phyloP scores from a whole-genome alignment of 35 echinoderm and acorn worm species.

The Ophiothrix spiculata region DNA sequence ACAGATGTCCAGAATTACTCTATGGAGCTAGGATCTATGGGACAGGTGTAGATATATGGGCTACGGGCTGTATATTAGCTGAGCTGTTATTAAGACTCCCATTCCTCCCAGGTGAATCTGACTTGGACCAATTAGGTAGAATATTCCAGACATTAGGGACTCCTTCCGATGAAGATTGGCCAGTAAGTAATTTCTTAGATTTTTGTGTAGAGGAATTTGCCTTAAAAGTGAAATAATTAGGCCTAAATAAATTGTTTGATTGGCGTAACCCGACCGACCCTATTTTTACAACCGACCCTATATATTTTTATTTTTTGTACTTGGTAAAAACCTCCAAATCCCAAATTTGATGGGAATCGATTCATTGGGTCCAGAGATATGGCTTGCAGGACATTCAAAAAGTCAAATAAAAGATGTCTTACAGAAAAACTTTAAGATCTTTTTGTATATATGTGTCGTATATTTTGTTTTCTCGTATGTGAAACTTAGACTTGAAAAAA shows the following conservation, averaged over 20 bases:
- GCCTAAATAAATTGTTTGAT: background rate
- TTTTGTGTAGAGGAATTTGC: background rate
- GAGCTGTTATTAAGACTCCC: conserved; percentile 86
- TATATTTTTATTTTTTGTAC: too few relatives aligned
- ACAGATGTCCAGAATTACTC: conserved; percentile 90
- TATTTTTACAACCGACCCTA: too few relatives aligned
- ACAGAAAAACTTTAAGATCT: too few relatives aligned
- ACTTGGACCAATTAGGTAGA: conserved; percentile 85
- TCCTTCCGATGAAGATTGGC: conserved; percentile 86
- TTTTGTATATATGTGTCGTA: too few relatives aligned
- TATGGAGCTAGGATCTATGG: conserved; percentile 98
- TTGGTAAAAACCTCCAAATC: background rate
- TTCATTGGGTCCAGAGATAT: too few relatives aligned
- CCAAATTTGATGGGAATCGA: too few relatives aligned
- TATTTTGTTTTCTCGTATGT: too few relatives aligned
- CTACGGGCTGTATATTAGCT: conserved; percentile 89
- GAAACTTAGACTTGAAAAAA: too few relatives aligned
- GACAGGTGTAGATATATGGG: conserved; percentile 92
- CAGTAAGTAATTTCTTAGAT: conserved; percentile 70
- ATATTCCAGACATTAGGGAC: conserved; percentile 95
- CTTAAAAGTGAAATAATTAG: background rate
- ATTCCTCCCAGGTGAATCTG: conserved; percentile 87
- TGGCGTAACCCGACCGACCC: background rate
- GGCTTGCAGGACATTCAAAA: too few relatives aligned
- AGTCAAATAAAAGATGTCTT: too few relatives aligned